Evolutionary conservation across 2,113 vertebrate species (phyloP).

Genomic region (Urocynchramus pylzowi): DNA sequence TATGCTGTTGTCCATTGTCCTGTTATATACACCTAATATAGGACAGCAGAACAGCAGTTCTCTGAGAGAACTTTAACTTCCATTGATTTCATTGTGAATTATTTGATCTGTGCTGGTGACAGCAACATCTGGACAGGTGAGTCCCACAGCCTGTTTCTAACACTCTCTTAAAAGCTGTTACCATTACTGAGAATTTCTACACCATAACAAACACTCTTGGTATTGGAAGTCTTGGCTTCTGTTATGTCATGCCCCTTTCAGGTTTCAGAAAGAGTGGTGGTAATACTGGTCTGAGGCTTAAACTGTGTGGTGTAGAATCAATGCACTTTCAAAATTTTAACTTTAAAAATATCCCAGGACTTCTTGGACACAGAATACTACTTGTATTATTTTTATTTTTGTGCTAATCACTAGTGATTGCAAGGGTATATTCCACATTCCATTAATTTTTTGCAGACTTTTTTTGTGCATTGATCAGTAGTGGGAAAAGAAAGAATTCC

Average conservation of each 20-base stretch:
- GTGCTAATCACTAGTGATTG: neutral
- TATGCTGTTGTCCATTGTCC: neutral
- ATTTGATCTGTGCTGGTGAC: neutral
- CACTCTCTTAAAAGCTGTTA: neutral
- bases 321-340: neutral
- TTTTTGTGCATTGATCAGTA: neutral
- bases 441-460: neutral
- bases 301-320: neutral
- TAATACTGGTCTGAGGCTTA: neutral
- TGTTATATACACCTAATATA: neutral
- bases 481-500: neutral
- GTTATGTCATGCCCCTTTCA: neutral
- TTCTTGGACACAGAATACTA: neutral
- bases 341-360: neutral
- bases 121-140: neutral
- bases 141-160: neutral
- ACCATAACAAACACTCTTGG: neutral
- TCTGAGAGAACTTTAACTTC: neutral
- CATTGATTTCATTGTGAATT: neutral
- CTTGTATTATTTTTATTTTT: neutral
- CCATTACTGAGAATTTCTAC: neutral
- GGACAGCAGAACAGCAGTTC: neutral
- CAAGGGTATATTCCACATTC: neutral
- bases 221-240: neutral
- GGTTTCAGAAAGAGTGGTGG: neutral